Evolutionary conservation across 2,888 invertebrate species (phyloP).

Genomic region (Branchellion lobata): DNA sequence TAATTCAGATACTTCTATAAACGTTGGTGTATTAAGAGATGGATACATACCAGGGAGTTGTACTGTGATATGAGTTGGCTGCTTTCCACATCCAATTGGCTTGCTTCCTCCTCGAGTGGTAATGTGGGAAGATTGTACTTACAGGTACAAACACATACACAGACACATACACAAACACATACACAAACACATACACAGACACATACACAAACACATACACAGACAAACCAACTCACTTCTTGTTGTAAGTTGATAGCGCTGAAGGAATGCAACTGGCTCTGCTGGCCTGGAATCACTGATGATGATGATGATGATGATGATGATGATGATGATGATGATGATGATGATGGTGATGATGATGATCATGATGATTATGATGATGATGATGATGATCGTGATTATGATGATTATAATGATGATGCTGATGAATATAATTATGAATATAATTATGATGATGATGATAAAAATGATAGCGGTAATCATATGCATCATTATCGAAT

Average conservation of each 20-base stretch:
- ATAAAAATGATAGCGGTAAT: not conserved
- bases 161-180: no score
- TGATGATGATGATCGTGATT: slow-evolving; percentile 20
- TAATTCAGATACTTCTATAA: no score
- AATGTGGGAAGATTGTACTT: no score
- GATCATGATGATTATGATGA: slow-evolving; percentile 36
- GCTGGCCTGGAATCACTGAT: slow-evolving; percentile 55
- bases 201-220: no score
- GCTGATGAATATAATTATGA: slow-evolving; percentile 5
- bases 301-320: slow-evolving; percentile 40
- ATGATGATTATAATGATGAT: slow-evolving; percentile 15
- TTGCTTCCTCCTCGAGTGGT: slow-evolving; percentile 24
- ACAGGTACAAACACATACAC: no score
- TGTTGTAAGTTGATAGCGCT: slow-evolving; percentile 56
- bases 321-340: slow-evolving; percentile 43
- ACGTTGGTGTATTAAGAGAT: not conserved
- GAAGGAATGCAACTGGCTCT: slow-evolving; percentile 55
- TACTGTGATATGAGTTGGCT: slow-evolving; percentile 20
- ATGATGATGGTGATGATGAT: slow-evolving; percentile 32
- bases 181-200: no score
- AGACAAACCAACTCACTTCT: slow-evolving; percentile 52
- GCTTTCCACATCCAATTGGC: slow-evolving; percentile 9
- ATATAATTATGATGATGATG: slow-evolving; percentile 11
- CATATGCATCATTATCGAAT: no score
- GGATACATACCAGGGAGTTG: slow-evolving; percentile 24